phyloP scores from a whole-genome alignment of 2,888 invertebrate genomes.

The Biston betularia region DNA sequence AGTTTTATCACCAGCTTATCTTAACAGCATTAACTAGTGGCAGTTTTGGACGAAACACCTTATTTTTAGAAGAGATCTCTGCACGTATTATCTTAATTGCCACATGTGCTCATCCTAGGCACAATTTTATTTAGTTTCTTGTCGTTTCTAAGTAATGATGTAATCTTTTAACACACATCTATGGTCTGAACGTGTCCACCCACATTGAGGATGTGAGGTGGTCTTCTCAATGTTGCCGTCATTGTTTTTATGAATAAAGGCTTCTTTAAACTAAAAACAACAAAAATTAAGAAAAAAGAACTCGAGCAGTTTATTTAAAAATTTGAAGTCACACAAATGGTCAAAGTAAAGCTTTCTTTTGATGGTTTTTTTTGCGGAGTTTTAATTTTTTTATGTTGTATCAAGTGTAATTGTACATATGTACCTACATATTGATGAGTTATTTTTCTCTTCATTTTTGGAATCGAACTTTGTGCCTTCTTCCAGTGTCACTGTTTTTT shows the following conservation, averaged over 20 bases:
- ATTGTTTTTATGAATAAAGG: slow-evolving; percentile 36
- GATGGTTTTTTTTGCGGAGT: no score
- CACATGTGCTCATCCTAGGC: slow-evolving; percentile 58
- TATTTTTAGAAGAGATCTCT: slow-evolving; percentile 39
- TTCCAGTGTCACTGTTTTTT: no score
- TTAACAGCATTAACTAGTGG: slow-evolving; percentile 21
- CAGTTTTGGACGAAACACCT: slow-evolving; percentile 35
- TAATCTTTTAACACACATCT: slow-evolving; percentile 64
- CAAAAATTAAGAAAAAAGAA: no score
- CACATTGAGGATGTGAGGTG: slow-evolving; percentile 43
- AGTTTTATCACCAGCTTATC: slow-evolving; percentile 14
- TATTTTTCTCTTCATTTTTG: no score
- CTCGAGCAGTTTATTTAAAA: no score
- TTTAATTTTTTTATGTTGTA: no score
- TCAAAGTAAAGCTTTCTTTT: no score
- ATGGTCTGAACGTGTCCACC: slow-evolving; percentile 56
- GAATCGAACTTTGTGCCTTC: no score
- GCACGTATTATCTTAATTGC: slow-evolving; percentile 61
- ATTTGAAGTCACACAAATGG: no score
- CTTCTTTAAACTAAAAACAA: no score
- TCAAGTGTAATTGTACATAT: no score
- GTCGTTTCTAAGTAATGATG: slow-evolving; percentile 64
- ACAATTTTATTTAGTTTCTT: slow-evolving; percentile 32
- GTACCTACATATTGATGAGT: no score
- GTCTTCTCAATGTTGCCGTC: slow-evolving; percentile 32